Conservation (phyloP, 2,113 vertebrate genomes). For the Phaethornis superciliosus region DNA sequence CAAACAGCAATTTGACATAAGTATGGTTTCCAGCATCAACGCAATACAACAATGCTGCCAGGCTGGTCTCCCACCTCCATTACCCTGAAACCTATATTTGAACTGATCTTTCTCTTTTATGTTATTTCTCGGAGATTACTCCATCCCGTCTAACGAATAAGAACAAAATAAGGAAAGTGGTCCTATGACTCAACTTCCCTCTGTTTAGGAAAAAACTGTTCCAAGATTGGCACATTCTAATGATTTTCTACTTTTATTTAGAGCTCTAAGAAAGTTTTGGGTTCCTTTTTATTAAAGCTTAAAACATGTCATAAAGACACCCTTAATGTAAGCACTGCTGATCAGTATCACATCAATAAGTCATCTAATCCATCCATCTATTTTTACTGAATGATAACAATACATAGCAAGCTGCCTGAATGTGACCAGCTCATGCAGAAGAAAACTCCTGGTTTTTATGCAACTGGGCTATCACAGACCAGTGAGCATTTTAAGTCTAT, state of each 20-base stretch:
- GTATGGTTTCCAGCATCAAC: neutral
- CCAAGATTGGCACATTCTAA: neutral
- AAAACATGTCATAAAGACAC: neutral
- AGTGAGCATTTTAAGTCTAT: neutral
- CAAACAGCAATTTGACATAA: neutral
- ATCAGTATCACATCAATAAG: neutral
- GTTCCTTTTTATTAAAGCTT: neutral
- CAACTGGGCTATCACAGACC: neutral
- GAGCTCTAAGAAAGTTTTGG: neutral
- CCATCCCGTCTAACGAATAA: neutral
- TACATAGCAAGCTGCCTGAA: neutral
- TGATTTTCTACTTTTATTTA: neutral
- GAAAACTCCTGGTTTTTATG: neutral
- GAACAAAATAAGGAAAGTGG: neutral
- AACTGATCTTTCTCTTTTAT: neutral
- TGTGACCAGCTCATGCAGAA: rapidly evolving
- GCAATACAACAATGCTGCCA: neutral
- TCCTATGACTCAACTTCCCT: neutral
- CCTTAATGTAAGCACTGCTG: neutral
- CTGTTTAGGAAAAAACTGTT: neutral
- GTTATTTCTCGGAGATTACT: neutral
- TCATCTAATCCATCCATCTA: neutral
- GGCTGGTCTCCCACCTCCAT: neutral
- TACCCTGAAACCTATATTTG: neutral
- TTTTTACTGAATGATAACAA: neutral